phyloP scores from a whole-genome alignment of 2,113 vertebrate genomes.

The Myiopsitta monachus region DNA sequence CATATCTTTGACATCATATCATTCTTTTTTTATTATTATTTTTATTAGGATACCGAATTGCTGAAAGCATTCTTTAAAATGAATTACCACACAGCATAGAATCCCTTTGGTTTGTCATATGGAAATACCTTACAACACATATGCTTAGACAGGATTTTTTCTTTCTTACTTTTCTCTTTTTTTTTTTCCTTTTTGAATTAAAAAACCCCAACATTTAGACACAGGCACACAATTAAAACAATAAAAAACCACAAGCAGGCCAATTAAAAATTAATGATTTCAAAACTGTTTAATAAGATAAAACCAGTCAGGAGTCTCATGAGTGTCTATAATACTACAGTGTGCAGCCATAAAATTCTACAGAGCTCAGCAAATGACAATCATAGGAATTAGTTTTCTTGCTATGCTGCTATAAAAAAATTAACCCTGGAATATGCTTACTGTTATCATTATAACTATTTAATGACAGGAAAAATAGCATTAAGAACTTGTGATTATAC shows the following conservation, averaged over 20 bases:
- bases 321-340: constrained; percentile 65
- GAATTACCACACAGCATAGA: constrained; percentile 54
- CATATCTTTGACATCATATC: constrained; percentile 67
- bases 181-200: constrained; percentile 35
- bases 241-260: constrained; percentile 70
- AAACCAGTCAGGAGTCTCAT: constrained; percentile 77
- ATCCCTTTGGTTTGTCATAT: background rate
- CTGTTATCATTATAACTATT: constrained; percentile 4
- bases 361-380: constrained; percentile 67
- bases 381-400: constrained; percentile 62
- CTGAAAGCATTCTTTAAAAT: constrained; percentile 64
- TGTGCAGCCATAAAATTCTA: constrained; percentile 74
- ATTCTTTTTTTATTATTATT: constrained; percentile 70
- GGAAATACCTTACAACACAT: constrained; percentile 24
- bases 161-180: background rate
- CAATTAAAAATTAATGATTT: constrained; percentile 86
- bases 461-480: background rate
- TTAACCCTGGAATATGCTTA: constrained; percentile 51
- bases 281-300: constrained; percentile 85
- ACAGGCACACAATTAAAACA: constrained; percentile 71
- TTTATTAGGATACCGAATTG: constrained; percentile 68
- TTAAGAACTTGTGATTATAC: background rate
- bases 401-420: constrained; percentile 43
- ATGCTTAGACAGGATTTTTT: constrained; percentile 2
- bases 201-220: constrained; percentile 20